A percentile compares a stretch with the other conserved stretches of the same genome.
Conservation (phyloP, 2,888 invertebrate genomes). For the Nomada lathburiana region DNA sequence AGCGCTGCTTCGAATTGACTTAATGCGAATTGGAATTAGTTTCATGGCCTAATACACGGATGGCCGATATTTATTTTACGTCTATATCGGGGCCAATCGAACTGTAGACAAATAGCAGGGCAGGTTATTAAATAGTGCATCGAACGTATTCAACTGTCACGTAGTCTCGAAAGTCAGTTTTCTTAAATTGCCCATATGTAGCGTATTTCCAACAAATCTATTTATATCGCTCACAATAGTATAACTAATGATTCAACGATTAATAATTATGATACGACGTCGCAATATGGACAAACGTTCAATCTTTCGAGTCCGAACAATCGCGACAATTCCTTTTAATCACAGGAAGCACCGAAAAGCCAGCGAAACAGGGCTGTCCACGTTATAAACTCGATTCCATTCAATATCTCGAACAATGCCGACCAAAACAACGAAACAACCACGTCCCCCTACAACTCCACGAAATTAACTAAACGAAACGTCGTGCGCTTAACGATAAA, state of each 20-base stretch:
- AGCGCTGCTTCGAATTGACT: slow-evolving; percentile 21
- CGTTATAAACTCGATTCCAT: background rate
- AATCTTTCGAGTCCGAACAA: no score
- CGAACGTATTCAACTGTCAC: background rate
- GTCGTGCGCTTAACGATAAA: background rate
- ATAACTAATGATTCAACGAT: no score
- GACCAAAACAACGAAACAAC: background rate
- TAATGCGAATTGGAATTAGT: slow-evolving; percentile 28
- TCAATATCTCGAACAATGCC: background rate
- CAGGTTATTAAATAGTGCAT: slow-evolving; percentile 3
- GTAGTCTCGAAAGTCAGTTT: background rate
- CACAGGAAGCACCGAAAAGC: no score
- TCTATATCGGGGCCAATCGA: background rate
- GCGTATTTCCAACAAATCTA: no score
- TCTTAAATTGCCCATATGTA: background rate
- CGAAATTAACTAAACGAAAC: slow-evolving; percentile 1
- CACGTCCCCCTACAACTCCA: background rate
- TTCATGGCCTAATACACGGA: background rate
- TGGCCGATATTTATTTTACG: slow-evolving; percentile 14
- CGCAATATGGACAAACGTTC: no score
- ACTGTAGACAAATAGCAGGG: slow-evolving; percentile 1
- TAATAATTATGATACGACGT: no score
- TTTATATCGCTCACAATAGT: no score
- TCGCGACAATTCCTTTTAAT: no score
- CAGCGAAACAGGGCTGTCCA: no score